Evolutionary conservation across 1,140 invertebrate genomes (phyloP), one percentile per base, ranked within the genome.

Genomic region (Diuraphis noxia): DNA sequence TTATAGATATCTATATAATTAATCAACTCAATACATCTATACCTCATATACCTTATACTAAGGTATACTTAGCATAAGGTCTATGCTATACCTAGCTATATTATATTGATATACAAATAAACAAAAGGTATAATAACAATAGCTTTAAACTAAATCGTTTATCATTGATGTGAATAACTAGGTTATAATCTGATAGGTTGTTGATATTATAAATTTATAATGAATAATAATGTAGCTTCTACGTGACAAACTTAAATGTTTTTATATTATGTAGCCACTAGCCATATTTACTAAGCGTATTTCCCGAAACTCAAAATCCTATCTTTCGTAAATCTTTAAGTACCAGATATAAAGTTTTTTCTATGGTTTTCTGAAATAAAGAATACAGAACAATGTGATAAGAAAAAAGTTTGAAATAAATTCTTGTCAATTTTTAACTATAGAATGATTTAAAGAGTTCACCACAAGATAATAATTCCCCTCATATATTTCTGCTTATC

Each of bases 391-490:
- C 25, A 87, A 38, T 30, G 36, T 13, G 46, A 87, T 63, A 63
- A 88, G 49, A 5, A 88, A 88, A 88, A 86, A 88, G 52, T 88
- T 88, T 41, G 13, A 52, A 56, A 63, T 63, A 63, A 36, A 38
- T 86, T 88, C 36, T n/a, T 63, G 49, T 88, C 86, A 88, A 88
- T 56, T 52, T 85, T 85, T 87, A 87, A 87, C 36, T 56, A 56
- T 87, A 49, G 38, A 40, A 88, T 88, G 49, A 88, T 88, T 88
- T 88, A 88, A 88, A 88, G 36, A n/a, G 86, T 17, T 38, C 34
- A 8, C 46, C 34, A 19, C 1, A 13, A 87, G n/a, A 46, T 85
- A 49, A 87, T 56, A 40, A 56, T 56, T 49, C 38, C 3, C 5
- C 36, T 82, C 79, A n/a, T n/a, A n/a, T 72, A 72, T 72, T 72